A percentile compares a stretch with the other conserved stretches of the same genome.
phyloP scores from a whole-genome alignment of 2,797 vertebrate genomes.

The Fistularia commersonii region DNA sequence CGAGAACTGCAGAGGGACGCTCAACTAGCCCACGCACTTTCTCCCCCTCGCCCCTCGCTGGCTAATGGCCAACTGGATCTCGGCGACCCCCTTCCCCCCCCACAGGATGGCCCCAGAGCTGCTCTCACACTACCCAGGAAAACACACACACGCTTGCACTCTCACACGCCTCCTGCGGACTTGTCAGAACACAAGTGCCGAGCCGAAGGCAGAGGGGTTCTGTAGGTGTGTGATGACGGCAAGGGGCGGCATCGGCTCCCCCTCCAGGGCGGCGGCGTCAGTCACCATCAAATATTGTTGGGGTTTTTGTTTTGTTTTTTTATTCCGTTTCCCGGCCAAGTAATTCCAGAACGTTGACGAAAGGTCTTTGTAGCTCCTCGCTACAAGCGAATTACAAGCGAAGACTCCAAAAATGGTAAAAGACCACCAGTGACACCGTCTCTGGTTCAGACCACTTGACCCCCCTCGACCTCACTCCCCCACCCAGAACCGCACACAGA shows the following conservation, averaged over 20 bases:
- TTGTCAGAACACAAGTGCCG: no score
- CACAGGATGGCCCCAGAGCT: neutral
- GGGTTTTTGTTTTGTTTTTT: no score
- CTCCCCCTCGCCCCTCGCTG: constrained; percentile 5
- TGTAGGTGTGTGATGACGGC: constrained; percentile 3
- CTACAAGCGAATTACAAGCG: constrained; percentile 15
- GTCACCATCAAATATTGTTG: no score
- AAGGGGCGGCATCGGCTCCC: constrained; percentile 8
- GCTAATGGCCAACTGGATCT: constrained; percentile 1
- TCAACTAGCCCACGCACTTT: constrained; percentile 76
- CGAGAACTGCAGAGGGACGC: constrained; percentile 88
- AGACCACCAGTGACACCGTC: neutral
- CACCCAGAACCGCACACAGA: constrained; percentile 39
- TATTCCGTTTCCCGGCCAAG: no score
- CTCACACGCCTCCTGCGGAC: constrained; percentile 24
- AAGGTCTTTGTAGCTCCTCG: constrained; percentile 9
- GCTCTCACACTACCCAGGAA: constrained; percentile 39
- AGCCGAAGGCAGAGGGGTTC: no score
- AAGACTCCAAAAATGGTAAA: constrained; percentile 1
- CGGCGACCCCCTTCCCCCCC: constrained; percentile 3
- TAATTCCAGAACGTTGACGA: constrained; percentile 9
- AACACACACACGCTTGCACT: constrained; percentile 53
- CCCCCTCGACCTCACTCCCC: neutral
- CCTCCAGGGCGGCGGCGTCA: neutral
- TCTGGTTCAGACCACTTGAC: neutral